phyloP scores from a whole-genome alignment of 92 coral and sea anemone species.

The Palythoa grandis region DNA sequence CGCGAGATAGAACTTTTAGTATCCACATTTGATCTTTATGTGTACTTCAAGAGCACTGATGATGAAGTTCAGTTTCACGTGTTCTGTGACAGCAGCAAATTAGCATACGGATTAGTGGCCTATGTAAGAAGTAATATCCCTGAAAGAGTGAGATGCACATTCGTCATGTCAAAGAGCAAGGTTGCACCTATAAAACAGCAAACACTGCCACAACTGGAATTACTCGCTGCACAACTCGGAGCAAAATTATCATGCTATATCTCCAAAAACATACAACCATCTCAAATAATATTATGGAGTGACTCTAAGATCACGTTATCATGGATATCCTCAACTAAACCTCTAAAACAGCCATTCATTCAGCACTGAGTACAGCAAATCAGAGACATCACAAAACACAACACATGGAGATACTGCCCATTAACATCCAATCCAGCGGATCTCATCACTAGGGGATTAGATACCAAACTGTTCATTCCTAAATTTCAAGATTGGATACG shows the following conservation, averaged over 20 bases:
- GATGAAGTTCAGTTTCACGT: no score
- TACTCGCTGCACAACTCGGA: constrained; percentile 37
- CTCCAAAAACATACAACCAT: background rate
- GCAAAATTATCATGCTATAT: constrained; percentile 3
- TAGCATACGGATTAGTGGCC: background rate
- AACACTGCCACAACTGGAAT: background rate
- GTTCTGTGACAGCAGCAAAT: background rate
- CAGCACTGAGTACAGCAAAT: no score
- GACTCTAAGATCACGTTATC: no score
- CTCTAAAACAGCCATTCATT: no score
- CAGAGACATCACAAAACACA: no score
- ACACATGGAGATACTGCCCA: no score
- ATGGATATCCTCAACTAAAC: no score
- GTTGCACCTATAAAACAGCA: background rate
- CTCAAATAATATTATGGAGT: constrained; percentile 12
- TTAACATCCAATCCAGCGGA: no score
- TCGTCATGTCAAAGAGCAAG: background rate
- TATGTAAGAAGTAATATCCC: constrained; percentile 10
- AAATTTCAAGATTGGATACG: no score
- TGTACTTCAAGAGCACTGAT: constrained; percentile 3
- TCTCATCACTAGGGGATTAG: no score
- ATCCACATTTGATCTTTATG: background rate
- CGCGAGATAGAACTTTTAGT: background rate
- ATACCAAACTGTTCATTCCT: no score
- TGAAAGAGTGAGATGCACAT: background rate